These are phyloP conservation scores for Siderastrea siderea DNA, from an alignment of 92 coral and sea anemone genomes.

Conservation along the genomic window DNA sequence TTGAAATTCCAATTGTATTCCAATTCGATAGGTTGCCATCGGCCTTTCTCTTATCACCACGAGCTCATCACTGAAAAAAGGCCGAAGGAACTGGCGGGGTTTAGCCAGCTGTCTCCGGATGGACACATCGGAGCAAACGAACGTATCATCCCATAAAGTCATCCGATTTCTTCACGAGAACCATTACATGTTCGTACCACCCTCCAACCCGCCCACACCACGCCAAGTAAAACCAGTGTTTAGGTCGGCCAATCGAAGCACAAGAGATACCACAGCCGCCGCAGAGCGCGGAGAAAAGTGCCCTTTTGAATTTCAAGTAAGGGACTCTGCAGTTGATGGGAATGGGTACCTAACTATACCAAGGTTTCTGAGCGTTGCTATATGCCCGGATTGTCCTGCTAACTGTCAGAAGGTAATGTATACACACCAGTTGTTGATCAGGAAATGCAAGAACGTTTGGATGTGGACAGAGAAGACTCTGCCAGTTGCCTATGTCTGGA, in stretches of 20 bases:
- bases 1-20: background rate
- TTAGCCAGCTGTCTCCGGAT: conserved; percentile 18
- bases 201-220: conserved; percentile 18
- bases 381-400: conserved; percentile 24
- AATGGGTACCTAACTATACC: conserved; percentile 24
- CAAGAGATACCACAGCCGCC: background rate
- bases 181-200: conserved; percentile 32
- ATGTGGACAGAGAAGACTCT: conserved; percentile 57
- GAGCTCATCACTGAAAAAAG: background rate
- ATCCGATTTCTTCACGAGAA: conserved; percentile 31
- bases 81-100: background rate
- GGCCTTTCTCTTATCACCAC: background rate
- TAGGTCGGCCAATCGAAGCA: background rate
- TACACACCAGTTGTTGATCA: conserved; percentile 58
- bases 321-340: background rate
- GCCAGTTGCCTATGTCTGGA: conserved; percentile 73
- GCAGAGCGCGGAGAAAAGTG: conserved; percentile 19
- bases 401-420: conserved; percentile 66
- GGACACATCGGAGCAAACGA: background rate
- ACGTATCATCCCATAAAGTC: background rate
- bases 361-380: conserved; percentile 31
- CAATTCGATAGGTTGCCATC: background rate
- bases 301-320: conserved; percentile 30
- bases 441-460: conserved; percentile 67
- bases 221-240: background rate